phyloP scores from a whole-genome alignment of 2,888 invertebrate species.

The Leucania comma region DNA sequence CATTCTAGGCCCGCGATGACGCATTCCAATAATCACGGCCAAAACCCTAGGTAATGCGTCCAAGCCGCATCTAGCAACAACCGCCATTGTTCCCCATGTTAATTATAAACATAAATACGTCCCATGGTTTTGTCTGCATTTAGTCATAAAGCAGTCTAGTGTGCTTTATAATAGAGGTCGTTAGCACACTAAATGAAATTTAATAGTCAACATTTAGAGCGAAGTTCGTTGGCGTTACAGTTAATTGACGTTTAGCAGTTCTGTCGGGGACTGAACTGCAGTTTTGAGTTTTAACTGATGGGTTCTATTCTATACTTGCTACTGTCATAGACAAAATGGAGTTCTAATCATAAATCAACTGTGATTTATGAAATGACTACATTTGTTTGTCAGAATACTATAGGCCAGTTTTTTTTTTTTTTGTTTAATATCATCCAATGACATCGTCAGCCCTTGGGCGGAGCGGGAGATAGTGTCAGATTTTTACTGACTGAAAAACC shows the following conservation, averaged over 20 bases:
- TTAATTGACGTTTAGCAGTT: slow-evolving; percentile 59
- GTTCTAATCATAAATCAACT: too few species aligned
- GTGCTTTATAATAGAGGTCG: slow-evolving; percentile 72
- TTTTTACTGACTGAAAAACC: too few species aligned
- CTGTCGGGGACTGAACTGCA: slow-evolving; percentile 27
- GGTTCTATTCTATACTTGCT: slow-evolving; percentile 8
- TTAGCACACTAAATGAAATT: slow-evolving; percentile 77
- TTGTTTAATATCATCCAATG: too few species aligned
- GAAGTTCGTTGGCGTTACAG: slow-evolving; percentile 51
- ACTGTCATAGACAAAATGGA: neutral
- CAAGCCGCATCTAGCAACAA: slow-evolving; percentile 57
- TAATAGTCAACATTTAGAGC: slow-evolving; percentile 70
- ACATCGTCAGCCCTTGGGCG: too few species aligned
- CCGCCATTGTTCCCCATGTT: slow-evolving; percentile 61
- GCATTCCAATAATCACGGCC: too few species aligned
- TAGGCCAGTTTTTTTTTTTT: too few species aligned
- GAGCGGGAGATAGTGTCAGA: too few species aligned
- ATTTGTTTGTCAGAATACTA: too few species aligned
- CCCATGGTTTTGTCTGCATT: slow-evolving; percentile 65
- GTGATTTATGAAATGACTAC: too few species aligned
- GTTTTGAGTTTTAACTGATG: slow-evolving; percentile 15
- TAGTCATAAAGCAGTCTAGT: slow-evolving; percentile 71
- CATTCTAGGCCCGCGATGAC: too few species aligned
- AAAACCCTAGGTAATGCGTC: neutral
- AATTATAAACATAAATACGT: slow-evolving; percentile 78